Evolutionary conservation across 2,797 vertebrate species (phyloP), one percentile per base, ranked within the genome.

Genomic region (Sparus aurata): DNA sequence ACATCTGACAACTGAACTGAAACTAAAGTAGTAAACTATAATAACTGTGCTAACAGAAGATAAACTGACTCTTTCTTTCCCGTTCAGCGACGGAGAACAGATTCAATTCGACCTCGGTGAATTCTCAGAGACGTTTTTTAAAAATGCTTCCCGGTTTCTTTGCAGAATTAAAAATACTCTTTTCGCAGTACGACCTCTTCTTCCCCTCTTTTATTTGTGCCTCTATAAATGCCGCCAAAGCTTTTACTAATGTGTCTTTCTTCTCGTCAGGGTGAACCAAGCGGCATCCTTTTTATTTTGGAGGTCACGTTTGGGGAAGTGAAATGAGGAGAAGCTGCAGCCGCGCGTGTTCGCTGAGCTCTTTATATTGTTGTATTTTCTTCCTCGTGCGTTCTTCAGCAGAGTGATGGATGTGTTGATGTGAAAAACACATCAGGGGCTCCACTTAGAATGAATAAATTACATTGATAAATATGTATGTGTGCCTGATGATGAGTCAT

Each of bases 231-330:
- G 62, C 34, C 12, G 5, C 16, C 23, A 49, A 74, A 20, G 5
- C 69, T 73, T 54, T 70, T 60, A 71, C 34, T n/a, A 9, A 8
- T 50, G 30, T 64, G 11, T 49, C 15, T 53, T 64, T 68, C 41
- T 61, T 22, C 54, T 72, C 25, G 45, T 77, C 75, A 81, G 71
- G 79, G 82, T 75, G 54, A 83, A 47, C 30, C 30, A 2, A 20
- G 15, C 12, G 25, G 58, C 20, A 0, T 38, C 9, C 27, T 78
- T 43, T 46, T 46, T 66, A 72, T 25, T 78, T 30, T 77, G 38
- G 49, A 75, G 73, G 67, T 67, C 49, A 12, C 13, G 34, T 1
- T 27, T 64, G 9, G 57, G 20, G 16, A 65, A 76, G 61, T 43
- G 2, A 12, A 53, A 30, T 5, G 4, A 41, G 8, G 70, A 23